Conservation (phyloP, 2,113 vertebrate genomes). For the Hippocampus guttulatus region DNA sequence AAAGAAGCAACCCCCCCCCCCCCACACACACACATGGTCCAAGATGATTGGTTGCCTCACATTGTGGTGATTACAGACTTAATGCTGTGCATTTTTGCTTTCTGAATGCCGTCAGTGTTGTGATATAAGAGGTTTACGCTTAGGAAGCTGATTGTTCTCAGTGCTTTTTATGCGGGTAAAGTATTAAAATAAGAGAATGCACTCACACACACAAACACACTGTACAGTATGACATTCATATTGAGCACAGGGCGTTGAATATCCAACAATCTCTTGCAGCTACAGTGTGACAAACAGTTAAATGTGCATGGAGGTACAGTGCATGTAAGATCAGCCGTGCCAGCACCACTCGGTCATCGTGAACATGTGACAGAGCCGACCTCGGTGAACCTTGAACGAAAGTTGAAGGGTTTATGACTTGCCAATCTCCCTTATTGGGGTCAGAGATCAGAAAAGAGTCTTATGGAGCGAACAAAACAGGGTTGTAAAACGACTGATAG, state of each 20-base stretch:
- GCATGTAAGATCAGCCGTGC: neutral
- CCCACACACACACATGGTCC: constrained; percentile 7
- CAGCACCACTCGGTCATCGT: constrained; percentile 9
- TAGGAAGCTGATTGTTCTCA: constrained; percentile 62
- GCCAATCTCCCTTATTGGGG: constrained; percentile 53
- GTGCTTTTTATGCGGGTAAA: constrained; percentile 53
- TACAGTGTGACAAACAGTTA: constrained; percentile 2
- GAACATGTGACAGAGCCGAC: constrained; percentile 57
- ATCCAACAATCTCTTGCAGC: constrained; percentile 26
- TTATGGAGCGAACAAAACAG: constrained; percentile 62
- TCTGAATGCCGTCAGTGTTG: constrained; percentile 55
- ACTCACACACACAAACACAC: constrained; percentile 4
- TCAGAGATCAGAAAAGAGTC: constrained; percentile 50
- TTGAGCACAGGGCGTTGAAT: constrained; percentile 43
- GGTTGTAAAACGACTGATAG: constrained; percentile 62
- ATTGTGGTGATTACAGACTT: constrained; percentile 52
- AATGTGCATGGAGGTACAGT: neutral
- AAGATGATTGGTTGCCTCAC: constrained; percentile 31
- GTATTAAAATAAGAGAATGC: constrained; percentile 41
- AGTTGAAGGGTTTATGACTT: constrained; percentile 60
- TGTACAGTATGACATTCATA: constrained; percentile 25
- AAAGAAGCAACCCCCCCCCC: constrained; percentile 19
- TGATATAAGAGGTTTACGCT: constrained; percentile 68
- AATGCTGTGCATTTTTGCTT: constrained; percentile 52
- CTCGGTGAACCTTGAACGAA: constrained; percentile 58